Percentiles rank a stretch among this genome's conserved stretches.
These are phyloP conservation scores for Acanthis flammea DNA, from an alignment of 2,797 vertebrate genomes.

Conservation along the genomic window DNA sequence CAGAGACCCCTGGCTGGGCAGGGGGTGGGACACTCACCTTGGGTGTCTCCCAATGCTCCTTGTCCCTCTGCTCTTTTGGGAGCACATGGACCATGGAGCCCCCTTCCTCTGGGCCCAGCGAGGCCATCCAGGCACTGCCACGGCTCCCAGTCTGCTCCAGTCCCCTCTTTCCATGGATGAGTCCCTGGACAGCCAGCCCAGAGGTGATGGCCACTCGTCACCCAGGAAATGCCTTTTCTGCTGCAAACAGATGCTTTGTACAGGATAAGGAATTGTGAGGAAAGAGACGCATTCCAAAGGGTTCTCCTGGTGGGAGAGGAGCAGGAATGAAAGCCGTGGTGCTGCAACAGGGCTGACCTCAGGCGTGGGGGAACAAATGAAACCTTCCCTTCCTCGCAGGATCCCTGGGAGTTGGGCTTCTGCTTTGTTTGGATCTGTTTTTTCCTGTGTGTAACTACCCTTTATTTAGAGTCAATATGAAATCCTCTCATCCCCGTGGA, in stretches of 20 bases:
- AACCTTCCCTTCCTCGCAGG: background rate
- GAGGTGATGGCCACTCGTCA: background rate
- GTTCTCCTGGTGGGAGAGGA: background rate
- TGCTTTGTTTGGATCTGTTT: background rate
- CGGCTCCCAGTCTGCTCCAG: background rate
- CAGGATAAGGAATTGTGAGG: background rate
- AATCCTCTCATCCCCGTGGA: background rate
- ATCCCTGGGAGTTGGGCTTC: background rate
- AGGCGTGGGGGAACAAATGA: background rate
- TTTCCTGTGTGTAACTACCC: background rate
- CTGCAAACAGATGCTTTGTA: background rate
- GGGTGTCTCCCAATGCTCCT: background rate
- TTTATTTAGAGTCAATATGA: constrained; percentile 6
- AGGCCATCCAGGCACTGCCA: background rate
- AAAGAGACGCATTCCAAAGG: background rate
- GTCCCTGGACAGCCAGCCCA: background rate
- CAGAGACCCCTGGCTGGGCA: background rate
- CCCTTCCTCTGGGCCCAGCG: background rate
- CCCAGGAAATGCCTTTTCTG: background rate
- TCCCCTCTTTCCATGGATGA: background rate
- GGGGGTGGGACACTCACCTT: rapidly evolving
- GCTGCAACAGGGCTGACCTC: background rate
- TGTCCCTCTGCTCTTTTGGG: rapidly evolving
- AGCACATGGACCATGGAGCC: rapidly evolving
- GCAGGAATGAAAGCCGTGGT: background rate